phyloP scores from a whole-genome alignment of 2,888 invertebrate genomes.

The Abrostola triplasia region DNA sequence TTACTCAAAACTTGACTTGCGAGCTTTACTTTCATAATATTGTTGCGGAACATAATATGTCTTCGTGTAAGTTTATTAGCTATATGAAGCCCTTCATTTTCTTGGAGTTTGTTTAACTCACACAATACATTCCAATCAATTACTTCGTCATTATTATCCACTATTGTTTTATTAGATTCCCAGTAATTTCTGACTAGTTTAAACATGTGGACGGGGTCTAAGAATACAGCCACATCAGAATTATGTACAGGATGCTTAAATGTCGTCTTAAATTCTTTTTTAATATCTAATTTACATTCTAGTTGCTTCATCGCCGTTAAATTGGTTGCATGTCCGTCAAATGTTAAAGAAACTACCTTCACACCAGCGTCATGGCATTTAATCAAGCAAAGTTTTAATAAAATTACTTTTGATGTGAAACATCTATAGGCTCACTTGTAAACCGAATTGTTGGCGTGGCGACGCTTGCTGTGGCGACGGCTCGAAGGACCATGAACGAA shows the following conservation, averaged over 20 bases:
- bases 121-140: no score
- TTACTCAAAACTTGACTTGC: conserved; percentile 32
- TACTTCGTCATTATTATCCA: no score
- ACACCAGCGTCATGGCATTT: no score
- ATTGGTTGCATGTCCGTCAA: conserved; percentile 23
- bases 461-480: no score
- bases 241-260: background rate
- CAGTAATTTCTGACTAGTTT: no score
- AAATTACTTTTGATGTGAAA: no score
- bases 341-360: conserved; percentile 18
- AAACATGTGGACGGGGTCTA: conserved; percentile 18
- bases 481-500: no score
- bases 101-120: no score
- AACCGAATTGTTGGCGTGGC: no score
- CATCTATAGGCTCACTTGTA: no score
- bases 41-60: conserved; percentile 24
- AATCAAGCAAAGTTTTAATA: no score
- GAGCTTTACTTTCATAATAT: conserved; percentile 35
- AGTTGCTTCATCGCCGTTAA: conserved; percentile 10
- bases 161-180: no score
- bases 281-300: conserved; percentile 19
- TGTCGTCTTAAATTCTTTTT: conserved; percentile 23
- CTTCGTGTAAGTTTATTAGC: conserved; percentile 22
- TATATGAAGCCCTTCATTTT: conserved; percentile 29
- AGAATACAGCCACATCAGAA: background rate